These are phyloP conservation scores for Pediacus dermestoides DNA, from an alignment of 2,888 invertebrate species.

Conservation along the genomic window DNA sequence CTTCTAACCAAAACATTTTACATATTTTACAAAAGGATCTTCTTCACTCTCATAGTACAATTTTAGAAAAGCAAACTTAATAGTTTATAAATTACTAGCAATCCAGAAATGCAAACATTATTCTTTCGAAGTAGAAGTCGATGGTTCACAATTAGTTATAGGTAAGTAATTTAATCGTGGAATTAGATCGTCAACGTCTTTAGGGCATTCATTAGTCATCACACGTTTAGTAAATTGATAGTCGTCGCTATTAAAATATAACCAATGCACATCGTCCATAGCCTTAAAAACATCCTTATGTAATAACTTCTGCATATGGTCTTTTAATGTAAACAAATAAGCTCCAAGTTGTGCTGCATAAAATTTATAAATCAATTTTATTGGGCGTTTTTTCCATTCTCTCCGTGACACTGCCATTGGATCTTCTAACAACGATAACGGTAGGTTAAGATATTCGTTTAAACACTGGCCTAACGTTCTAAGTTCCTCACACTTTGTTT, in stretches of 20 bases:
- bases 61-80: too few relatives aligned
- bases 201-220: background rate
- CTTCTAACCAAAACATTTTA: too few relatives aligned
- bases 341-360: background rate
- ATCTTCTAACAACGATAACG: conserved; percentile 2
- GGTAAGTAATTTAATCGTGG: conserved; percentile 1
- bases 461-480: background rate
- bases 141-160: too few relatives aligned
- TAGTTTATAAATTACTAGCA: too few relatives aligned
- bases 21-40: too few relatives aligned
- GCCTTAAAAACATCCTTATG: background rate
- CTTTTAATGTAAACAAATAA: conserved; percentile 1
- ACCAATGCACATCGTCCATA: conserved; percentile 3
- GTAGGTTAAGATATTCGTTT: background rate
- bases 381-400: conserved; percentile 1
- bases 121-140: too few relatives aligned
- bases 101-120: too few relatives aligned
- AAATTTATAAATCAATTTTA: background rate
- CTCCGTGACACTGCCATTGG: background rate
- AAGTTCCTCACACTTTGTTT: background rate
- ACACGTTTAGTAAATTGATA: background rate
- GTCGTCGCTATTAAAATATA: background rate
- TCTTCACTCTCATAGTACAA: too few relatives aligned
- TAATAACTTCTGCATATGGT: background rate
- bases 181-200: conserved; percentile 4